A percentile compares a stretch with the other conserved stretches of the same genome.
Conservation (phyloP, 2,888 invertebrate genomes). For the Nasonia oneida region DNA sequence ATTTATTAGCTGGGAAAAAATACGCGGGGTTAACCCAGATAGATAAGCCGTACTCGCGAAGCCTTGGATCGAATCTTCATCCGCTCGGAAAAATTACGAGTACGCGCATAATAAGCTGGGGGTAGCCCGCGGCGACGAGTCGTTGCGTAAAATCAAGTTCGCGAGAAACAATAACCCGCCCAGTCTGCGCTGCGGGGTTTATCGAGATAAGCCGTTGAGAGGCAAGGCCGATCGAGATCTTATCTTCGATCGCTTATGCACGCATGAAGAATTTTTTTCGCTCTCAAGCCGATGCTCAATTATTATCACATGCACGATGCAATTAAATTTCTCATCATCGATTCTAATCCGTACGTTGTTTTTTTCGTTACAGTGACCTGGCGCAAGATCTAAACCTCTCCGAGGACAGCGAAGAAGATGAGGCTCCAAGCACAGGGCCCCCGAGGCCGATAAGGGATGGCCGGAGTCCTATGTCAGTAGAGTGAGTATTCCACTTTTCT, state of each 20-base stretch:
- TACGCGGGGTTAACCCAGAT: not conserved
- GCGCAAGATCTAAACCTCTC: slow-evolving; percentile 87
- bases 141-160: too few relatives aligned
- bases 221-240: too few relatives aligned
- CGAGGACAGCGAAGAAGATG: slow-evolving; percentile 89
- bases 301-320: not conserved
- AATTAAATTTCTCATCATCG: not conserved
- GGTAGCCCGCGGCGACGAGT: not conserved
- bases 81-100: not conserved
- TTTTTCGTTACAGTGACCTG: slow-evolving; percentile 80
- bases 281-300: slow-evolving; percentile 16
- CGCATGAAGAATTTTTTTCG: slow-evolving; percentile 1
- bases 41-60: not conserved
- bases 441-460: slow-evolving; percentile 52
- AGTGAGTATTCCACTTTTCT: slow-evolving; percentile 52
- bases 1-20: not conserved
- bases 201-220: too few relatives aligned
- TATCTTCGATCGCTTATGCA: not conserved
- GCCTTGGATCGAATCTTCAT: not conserved
- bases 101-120: not conserved
- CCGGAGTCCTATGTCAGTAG: slow-evolving; percentile 58
- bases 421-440: slow-evolving; percentile 51
- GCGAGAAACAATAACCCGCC: too few relatives aligned
- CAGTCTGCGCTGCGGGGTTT: too few relatives aligned
- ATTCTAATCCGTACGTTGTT: not conserved